Percentiles rank a stretch among this genome's conserved stretches.
Evolutionary conservation across 2,888 invertebrate species (phyloP).

Genomic region (Gonocerus acuteangulatus): DNA sequence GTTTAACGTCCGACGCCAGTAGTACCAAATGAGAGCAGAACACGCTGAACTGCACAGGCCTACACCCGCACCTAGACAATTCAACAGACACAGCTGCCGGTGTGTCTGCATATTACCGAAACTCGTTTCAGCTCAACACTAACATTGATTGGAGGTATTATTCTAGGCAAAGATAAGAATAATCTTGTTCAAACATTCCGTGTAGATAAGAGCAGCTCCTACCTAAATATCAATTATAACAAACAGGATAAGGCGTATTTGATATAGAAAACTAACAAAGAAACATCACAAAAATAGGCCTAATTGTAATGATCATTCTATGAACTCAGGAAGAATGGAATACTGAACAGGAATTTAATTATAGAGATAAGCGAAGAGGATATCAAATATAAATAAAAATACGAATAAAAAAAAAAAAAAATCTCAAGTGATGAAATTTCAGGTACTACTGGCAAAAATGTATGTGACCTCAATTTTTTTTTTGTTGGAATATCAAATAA

Average conservation of each 20-base stretch:
- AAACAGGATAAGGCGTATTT: not conserved
- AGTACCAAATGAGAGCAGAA: slow-evolving; percentile 41
- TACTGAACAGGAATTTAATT: too few relatives aligned
- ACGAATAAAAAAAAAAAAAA: too few relatives aligned
- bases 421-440: too few relatives aligned
- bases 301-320: too few relatives aligned
- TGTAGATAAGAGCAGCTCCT: not conserved
- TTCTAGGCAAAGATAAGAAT: slow-evolving; percentile 3
- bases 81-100: slow-evolving; percentile 29
- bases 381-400: too few relatives aligned
- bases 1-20: slow-evolving; percentile 44
- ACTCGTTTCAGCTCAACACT: too few relatives aligned
- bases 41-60: slow-evolving; percentile 40
- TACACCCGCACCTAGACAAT: slow-evolving; percentile 36
- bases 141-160: not conserved
- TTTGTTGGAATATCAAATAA: too few relatives aligned
- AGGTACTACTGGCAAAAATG: too few relatives aligned
- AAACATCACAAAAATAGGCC: not conserved
- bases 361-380: too few relatives aligned
- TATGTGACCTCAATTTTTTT: too few relatives aligned
- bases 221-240: slow-evolving; percentile 13
- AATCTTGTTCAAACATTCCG: slow-evolving; percentile 16
- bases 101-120: slow-evolving; percentile 34
- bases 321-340: too few relatives aligned
- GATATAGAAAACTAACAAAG: not conserved